Evolutionary conservation across 64 coral and sea anemone genomes (phyloP), one percentile per base, ranked within the genome.

Genomic region (Astreopora myriophthalma): DNA sequence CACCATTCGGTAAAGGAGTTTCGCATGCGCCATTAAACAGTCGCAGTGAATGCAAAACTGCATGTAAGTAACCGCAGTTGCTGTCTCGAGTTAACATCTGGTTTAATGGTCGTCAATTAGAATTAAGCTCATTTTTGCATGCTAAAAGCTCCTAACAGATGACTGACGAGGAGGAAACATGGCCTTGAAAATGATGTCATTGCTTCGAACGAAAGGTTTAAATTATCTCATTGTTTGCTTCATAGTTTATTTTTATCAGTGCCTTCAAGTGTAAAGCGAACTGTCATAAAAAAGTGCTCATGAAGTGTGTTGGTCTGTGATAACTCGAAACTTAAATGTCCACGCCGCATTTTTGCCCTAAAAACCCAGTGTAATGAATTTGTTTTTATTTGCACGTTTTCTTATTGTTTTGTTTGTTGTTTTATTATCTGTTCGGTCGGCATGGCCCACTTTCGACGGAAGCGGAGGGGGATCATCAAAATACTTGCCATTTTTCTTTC

Each of bases 111-210:
- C 16, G 32, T 37, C 6, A 64, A 55, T 76, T 28, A 6, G 75
- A 31, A 79, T 52, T 79, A 79, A 79, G 40, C 31, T 29, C 44
- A 27, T 61, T 73, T 13, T 65, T 64, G 79, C 79, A 83, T n/a
- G 79, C 55, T 25, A 37, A 83, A 83, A 83, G 79, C 79, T 83
- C 64, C 65, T 64, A 83, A 83, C 32, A 36, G 32, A 38, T 65
- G 25, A 65, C 52, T n/a, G 33, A 83, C 57, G 38, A 83, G 32
- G 29, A 58, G 24, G 16, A 64, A 65, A 64, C 52, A 63, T 38
- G 44, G 23, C 49, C 5, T 26, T 35, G 64, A 11, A 12, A 3
- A 2, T 70, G 30, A 70, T 14, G 31, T 20, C 37, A 73, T 38
- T 13, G 33, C 11, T 79, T 57, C n/a, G n/a, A n/a, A n/a, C n/a